phyloP scores from a whole-genome alignment of 2,888 invertebrate genomes.

The Ferdinandea cuprea region DNA sequence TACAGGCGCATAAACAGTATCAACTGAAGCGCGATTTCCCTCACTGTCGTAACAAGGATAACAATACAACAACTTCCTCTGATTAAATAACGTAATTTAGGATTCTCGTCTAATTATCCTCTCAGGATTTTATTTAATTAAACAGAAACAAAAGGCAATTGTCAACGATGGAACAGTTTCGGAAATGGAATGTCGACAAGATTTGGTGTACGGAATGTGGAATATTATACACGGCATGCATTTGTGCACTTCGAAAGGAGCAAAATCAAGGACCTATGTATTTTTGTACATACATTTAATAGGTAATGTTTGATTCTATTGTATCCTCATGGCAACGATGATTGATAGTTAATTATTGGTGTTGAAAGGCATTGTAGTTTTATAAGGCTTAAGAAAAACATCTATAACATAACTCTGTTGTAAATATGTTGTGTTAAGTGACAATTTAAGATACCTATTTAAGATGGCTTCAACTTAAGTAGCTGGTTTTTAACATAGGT shows the following conservation, averaged over 20 bases:
- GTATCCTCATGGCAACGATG: no score
- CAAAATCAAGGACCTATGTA: neutral
- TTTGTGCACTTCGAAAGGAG: neutral
- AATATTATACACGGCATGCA: no score
- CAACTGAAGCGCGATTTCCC: constrained; percentile 61
- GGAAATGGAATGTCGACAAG: neutral
- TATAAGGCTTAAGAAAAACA: no score
- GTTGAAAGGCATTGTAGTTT: no score
- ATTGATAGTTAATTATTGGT: no score
- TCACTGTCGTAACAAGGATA: constrained; percentile 55
- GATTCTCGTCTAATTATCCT: constrained; percentile 70
- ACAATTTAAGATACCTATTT: no score
- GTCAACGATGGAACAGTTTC: constrained; percentile 23
- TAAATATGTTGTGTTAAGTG: no score
- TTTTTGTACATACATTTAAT: no score
- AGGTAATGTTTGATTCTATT: no score
- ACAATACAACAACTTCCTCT: constrained; percentile 64
- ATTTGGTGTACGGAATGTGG: constrained; percentile 33
- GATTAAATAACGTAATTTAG: constrained; percentile 69
- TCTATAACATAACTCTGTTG: no score
- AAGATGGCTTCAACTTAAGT: no score
- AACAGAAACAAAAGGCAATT: constrained; percentile 70
- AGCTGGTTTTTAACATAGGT: no score
- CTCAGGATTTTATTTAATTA: constrained; percentile 68
- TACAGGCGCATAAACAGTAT: constrained; percentile 41